phyloP scores from a whole-genome alignment of 2,888 invertebrate genomes.

The Enchytraeus crypticus region DNA sequence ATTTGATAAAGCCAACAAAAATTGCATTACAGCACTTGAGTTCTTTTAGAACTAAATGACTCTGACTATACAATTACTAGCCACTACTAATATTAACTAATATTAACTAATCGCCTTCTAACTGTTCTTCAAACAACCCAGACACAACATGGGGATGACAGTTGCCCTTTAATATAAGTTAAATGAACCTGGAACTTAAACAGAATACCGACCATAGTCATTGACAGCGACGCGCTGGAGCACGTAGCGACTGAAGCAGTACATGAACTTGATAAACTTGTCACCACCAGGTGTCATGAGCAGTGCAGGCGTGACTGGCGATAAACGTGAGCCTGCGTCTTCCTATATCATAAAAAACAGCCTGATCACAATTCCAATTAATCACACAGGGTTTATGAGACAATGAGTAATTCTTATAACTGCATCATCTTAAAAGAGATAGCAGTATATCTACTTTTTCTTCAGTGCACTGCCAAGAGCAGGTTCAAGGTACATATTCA shows the following conservation, averaged over 20 bases:
- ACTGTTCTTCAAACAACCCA: too few relatives aligned
- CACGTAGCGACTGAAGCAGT: conserved; percentile 39
- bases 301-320: conserved; percentile 38
- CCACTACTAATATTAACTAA: too few relatives aligned
- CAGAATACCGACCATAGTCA: not conserved
- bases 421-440: not conserved
- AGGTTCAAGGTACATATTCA: too few relatives aligned
- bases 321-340: conserved; percentile 38
- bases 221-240: conserved; percentile 16
- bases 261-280: conserved; percentile 40
- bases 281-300: conserved; percentile 45
- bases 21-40: too few relatives aligned
- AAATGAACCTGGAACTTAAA: too few relatives aligned
- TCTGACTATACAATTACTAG: too few relatives aligned
- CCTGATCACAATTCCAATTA: not conserved
- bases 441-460: not conserved
- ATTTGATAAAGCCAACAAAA: too few relatives aligned
- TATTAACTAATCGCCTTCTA: too few relatives aligned
- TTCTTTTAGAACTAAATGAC: too few relatives aligned
- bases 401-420: not conserved
- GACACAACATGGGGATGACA: too few relatives aligned
- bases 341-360: conserved; percentile 32
- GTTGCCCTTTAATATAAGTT: too few relatives aligned
- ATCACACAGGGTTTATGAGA: not conserved
- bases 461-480: too few relatives aligned